Evolutionary conservation across 2,113 vertebrate species (phyloP), one percentile per base, ranked within the genome.

Genomic region (Pteropus alecto): DNA sequence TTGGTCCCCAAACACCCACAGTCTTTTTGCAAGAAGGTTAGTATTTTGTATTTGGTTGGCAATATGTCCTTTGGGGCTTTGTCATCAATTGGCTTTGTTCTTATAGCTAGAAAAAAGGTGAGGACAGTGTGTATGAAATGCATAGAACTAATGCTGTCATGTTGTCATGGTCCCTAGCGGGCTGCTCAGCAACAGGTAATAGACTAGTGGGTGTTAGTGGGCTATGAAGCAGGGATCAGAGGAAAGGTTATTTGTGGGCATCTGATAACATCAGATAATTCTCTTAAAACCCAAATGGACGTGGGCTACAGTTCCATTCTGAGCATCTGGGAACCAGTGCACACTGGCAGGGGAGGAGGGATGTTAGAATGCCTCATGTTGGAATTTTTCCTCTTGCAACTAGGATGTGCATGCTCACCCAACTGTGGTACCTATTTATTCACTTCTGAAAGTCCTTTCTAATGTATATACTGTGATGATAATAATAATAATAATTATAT

Each of bases 111-210:
- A 48, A 79, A 87, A 67, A 60, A 54, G 51, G 67, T 51, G 58
- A 95, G 48, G 83, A 41, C 51, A 81, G 0, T 2, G 13, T 67
- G 26, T 77, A 18, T 13, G 65, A 82, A 90, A 74, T n/a, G 5
- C 48, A 73, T 22, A 79, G 33, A 90, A 41, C 26, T 67, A 84
- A 94, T 48, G 28, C 54, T 79, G 87, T 63, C 82, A 5, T 18
- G 0, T 74, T 97, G 38, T 89, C 87, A 54, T 1, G 1, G 76
- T 81, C 46, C n/a, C 74, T 70, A 8, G 14, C 12, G 60, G 28
- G 22, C 51, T 84, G 82, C 65, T 96, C 74, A 96, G 87, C 38
- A 86, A 81, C 56, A 48, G 85, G 48, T 96, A 14, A 85, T 77
- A 56, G 61, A 84, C 35, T 41, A 7, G 63, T 73, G 67, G 60